A percentile compares a stretch with the other conserved stretches of the same genome.
phyloP scores from a whole-genome alignment of 2,797 vertebrate species.

The Micrastur ruficollis region DNA sequence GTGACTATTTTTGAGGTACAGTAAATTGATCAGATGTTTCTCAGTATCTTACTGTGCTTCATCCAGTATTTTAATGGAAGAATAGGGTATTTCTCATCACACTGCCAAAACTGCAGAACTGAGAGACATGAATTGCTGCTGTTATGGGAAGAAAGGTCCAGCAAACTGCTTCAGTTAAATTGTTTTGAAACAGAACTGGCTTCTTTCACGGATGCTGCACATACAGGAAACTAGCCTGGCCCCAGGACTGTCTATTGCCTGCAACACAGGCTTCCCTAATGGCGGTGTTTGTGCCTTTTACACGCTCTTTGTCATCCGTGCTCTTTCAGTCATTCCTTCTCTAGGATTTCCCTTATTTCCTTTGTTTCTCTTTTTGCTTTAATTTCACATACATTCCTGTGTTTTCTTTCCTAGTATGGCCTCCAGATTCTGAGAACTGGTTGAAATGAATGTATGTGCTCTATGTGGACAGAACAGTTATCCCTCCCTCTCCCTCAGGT shows the following conservation, averaged over 20 bases:
- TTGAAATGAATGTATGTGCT: background rate
- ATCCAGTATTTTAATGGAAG: background rate
- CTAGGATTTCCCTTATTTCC: background rate
- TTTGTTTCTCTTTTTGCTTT: background rate
- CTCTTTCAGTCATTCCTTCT: background rate
- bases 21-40: background rate
- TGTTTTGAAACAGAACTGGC: background rate
- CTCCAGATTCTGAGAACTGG: background rate
- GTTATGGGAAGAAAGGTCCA: conserved; percentile 28
- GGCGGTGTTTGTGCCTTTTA: background rate
- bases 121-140: background rate
- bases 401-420: background rate
- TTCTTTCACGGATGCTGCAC: background rate
- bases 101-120: background rate
- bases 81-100: background rate
- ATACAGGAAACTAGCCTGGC: background rate
- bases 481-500: background rate
- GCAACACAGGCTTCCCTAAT: background rate
- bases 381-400: background rate
- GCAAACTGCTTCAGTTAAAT: background rate
- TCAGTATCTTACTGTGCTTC: background rate
- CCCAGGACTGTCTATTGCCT: background rate
- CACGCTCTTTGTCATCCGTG: background rate
- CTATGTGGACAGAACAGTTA: background rate
- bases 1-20: background rate